These are phyloP conservation scores for Astyanax mexicanus DNA, from an alignment of 2,797 vertebrate species.

Conservation along the genomic window DNA sequence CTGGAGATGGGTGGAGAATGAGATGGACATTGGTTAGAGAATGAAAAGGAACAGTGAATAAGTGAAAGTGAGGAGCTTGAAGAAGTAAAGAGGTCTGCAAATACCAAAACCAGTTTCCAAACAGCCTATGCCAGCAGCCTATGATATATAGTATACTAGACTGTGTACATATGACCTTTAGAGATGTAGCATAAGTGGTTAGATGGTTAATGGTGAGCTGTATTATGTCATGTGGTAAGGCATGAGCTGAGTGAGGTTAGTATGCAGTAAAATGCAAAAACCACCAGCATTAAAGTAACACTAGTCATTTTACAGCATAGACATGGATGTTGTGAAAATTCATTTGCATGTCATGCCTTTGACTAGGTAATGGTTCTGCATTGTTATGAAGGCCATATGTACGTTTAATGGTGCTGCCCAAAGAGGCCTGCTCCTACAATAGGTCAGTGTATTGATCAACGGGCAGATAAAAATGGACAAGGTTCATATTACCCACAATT, in stretches of 20 bases:
- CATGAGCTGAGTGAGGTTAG: neutral
- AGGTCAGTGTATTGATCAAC: slow-evolving; percentile 66
- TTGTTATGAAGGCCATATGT: slow-evolving; percentile 28
- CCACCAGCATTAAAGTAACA: neutral
- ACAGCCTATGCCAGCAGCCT: neutral
- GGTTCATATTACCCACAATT: slow-evolving; percentile 74
- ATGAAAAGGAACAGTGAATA: slow-evolving; percentile 57
- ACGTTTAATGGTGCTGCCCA: slow-evolving; percentile 12
- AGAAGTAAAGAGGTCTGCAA: slow-evolving; percentile 60
- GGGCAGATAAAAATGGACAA: slow-evolving; percentile 63
- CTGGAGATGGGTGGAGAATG: slow-evolving; percentile 82
- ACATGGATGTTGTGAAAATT: neutral
- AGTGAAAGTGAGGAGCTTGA: slow-evolving; percentile 54
- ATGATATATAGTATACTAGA: too few relatives aligned
- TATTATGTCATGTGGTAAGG: neutral
- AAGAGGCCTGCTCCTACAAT: slow-evolving; percentile 55
- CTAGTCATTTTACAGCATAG: neutral
- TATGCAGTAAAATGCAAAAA: neutral
- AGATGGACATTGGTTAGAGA: slow-evolving; percentile 79
- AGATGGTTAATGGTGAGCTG: neutral
- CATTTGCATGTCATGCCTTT: neutral
- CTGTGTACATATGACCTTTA: slow-evolving; percentile 14
- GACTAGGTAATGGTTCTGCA: neutral
- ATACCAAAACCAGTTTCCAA: slow-evolving; percentile 57
- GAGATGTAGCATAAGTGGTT: neutral